Evolutionary conservation across 2,797 vertebrate genomes (phyloP).

Genomic region (Phataginus tricuspis): DNA sequence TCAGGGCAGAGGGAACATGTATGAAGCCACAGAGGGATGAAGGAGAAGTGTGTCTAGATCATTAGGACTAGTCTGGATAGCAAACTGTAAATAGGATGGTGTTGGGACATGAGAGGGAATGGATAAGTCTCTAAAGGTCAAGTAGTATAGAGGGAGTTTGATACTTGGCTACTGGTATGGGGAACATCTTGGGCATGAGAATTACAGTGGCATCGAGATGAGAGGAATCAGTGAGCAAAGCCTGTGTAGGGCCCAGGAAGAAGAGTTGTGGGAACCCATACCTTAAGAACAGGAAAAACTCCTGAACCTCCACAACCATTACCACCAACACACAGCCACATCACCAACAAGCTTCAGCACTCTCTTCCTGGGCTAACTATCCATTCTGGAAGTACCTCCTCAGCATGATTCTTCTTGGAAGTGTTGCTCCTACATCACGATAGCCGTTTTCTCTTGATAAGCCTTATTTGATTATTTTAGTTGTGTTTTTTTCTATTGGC

Average conservation of each 20-base stretch:
- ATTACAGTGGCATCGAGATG: not conserved
- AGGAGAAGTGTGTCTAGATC: not conserved
- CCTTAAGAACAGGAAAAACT: not conserved
- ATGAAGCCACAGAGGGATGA: not conserved
- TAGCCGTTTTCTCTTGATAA: slow-evolving; percentile 80
- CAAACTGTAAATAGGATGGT: not conserved
- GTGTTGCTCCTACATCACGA: slow-evolving; percentile 69
- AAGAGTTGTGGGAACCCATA: not conserved
- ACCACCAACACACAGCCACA: not conserved
- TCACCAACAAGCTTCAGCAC: not conserved
- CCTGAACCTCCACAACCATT: not conserved
- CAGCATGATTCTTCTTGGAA: slow-evolving; percentile 58
- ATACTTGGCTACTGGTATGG: not conserved
- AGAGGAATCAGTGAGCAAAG: not conserved
- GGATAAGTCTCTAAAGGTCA: not conserved
- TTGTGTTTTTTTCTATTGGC: slow-evolving; percentile 84
- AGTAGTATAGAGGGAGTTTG: not conserved
- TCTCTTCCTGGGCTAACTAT: not conserved
- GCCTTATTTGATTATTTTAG: slow-evolving; percentile 84
- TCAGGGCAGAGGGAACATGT: not conserved
- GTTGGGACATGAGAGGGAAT: not conserved
- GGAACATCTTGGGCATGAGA: not conserved
- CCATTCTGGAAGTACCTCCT: slow-evolving; percentile 25
- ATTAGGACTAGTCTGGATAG: not conserved
- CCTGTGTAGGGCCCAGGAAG: not conserved